Base-by-base conservation (phyloP, 2,797 vertebrate species). In the Geotrypetes seraphini region DNA sequence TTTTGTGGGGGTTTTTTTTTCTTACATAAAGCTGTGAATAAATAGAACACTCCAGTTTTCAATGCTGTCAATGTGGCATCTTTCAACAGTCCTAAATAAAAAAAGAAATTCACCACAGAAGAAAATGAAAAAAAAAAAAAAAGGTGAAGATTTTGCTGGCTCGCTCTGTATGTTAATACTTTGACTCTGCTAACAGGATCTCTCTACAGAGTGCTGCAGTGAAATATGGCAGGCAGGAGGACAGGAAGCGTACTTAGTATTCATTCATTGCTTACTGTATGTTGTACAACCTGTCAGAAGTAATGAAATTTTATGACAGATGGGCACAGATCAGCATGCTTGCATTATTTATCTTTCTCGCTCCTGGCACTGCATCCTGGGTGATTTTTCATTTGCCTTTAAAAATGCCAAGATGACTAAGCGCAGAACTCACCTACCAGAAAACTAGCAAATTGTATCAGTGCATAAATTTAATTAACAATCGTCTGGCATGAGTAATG, bases 361-460 rank as follows among this genome's bases (percentile, higher is more conserved):
- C 47, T 66, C 31, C 53, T 69, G 53, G 53, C 53, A 69, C 10
- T 4, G 17, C 43, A 38, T 49, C 32, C 24, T 2, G 5, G 38
- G 45, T 45, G 56, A 71, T 80, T 71, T 73, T 76, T 82, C 69
- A 78, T 54, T 49, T 17, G 2, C 60, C 56, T 75, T 69, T 55
- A 57, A 75, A 82, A 65, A 71, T 66, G 83, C 68, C 82, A 83
- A 65, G 73, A 87, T 86, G 88, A 89, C 70, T 73, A 73, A 90
- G 75, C 54, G 6, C 61, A 66, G 69, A 56, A 73, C 75, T 74
- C 64, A 39, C 38, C 41, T 74, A 69, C 69, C 73, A 75, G 72
- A 81, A 79, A 85, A 79, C 52, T 40, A 81, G 77, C 73, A 84
- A 84, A 81, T 75, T 74, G 68, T 84, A 85, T 87, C 83, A 84